Conservation (phyloP, 1,140 invertebrate genomes). For the Geopemphigus sp. region DNA sequence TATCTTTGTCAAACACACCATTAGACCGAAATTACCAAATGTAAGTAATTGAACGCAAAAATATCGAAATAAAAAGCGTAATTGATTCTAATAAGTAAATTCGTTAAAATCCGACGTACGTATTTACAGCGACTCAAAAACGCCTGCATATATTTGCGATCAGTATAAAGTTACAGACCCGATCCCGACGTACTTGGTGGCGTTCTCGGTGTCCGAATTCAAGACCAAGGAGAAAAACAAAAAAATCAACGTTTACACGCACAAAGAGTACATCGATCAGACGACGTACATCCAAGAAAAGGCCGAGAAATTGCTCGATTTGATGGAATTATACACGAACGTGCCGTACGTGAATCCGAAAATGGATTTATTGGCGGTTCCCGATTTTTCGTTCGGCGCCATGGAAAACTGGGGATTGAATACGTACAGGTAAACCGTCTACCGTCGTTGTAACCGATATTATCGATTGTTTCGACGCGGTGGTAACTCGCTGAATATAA, state of each 20-base stretch:
- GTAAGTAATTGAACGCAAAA: constrained; percentile 55
- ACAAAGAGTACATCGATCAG: constrained; percentile 63
- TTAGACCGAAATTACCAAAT: not conserved
- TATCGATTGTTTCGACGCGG: too few relatives aligned
- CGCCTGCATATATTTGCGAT: not conserved
- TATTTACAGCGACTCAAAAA: constrained; percentile 52
- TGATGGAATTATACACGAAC: constrained; percentile 52
- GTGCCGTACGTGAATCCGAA: constrained; percentile 55
- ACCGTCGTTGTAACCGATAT: too few relatives aligned
- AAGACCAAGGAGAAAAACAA: constrained; percentile 55
- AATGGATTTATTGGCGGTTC: constrained; percentile 67
- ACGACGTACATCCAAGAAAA: constrained; percentile 56
- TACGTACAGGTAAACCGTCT: constrained; percentile 58
- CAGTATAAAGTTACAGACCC: constrained; percentile 52
- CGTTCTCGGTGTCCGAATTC: constrained; percentile 70
- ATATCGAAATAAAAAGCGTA: not conserved
- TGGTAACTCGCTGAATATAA: too few relatives aligned
- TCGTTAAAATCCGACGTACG: not conserved
- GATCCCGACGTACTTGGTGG: constrained; percentile 77
- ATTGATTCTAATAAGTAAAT: not conserved
- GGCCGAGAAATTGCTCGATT: constrained; percentile 54
- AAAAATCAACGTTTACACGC: constrained; percentile 66
- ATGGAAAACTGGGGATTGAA: constrained; percentile 82
- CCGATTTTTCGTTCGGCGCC: constrained; percentile 76
- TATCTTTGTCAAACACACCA: constrained; percentile 34